A percentile compares a stretch with the other conserved stretches of the same genome.
These are phyloP conservation scores for Turritopsis rubra DNA, from an alignment of 30 jellyfish, hydroid and myxozoan genomes.

Conservation along the genomic window DNA sequence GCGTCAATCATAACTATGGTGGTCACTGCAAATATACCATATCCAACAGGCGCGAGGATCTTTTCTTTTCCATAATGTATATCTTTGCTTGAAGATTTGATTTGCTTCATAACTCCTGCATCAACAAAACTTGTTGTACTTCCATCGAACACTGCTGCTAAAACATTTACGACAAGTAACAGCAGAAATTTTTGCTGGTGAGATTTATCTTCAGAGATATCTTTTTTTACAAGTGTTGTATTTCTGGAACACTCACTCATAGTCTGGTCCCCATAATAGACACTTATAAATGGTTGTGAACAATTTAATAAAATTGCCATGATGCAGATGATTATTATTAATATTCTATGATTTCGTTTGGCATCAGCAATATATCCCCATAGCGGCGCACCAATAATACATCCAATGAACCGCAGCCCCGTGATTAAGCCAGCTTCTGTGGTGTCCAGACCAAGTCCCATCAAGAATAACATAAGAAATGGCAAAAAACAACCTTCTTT, in stretches of 20 bases:
- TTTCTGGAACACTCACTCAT: neutral
- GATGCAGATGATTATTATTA: conserved; percentile 31
- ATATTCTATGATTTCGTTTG: conserved; percentile 39
- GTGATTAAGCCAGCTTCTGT: conserved; percentile 57
- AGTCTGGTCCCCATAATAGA: neutral
- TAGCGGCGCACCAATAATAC: conserved; percentile 50
- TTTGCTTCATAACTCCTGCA: conserved; percentile 39
- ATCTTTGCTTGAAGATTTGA: neutral
- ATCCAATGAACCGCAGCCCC: conserved; percentile 56
- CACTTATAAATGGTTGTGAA: conserved; percentile 44
- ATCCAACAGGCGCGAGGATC: conserved; percentile 71
- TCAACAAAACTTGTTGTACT: conserved; percentile 40
- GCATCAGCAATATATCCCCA: conserved; percentile 77
- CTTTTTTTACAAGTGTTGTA: neutral
- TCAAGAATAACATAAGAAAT: conserved; percentile 46
- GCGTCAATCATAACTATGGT: conserved; percentile 46
- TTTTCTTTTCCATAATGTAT: conserved; percentile 56
- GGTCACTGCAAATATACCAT: conserved; percentile 51
- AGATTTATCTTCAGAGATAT: neutral
- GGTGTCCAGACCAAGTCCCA: conserved; percentile 57
- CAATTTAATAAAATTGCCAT: conserved; percentile 35
- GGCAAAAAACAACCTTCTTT: conserved; percentile 35
- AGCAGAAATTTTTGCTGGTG: neutral
- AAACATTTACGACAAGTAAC: conserved; percentile 20
- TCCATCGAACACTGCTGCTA: conserved; percentile 69